phyloP scores from a whole-genome alignment of 2,888 invertebrate genomes.

The Diachrysia chrysitis region DNA sequence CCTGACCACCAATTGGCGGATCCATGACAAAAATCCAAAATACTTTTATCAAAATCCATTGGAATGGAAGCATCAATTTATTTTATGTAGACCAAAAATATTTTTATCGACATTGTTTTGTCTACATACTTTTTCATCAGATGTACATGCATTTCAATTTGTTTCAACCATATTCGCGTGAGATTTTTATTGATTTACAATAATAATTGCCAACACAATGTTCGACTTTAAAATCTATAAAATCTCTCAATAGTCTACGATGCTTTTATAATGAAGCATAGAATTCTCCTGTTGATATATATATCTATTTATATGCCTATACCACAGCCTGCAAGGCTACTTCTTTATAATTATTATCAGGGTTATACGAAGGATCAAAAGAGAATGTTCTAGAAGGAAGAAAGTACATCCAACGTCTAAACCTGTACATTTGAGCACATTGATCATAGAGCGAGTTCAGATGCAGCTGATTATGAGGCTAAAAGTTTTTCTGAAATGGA shows the following conservation, averaged over 20 bases:
- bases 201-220: background rate
- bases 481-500: background rate
- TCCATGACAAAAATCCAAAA: background rate
- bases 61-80: background rate
- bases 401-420: slow-evolving; percentile 70
- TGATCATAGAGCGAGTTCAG: slow-evolving; percentile 46
- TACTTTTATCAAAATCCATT: background rate
- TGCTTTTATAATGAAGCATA: slow-evolving; percentile 34
- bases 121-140: background rate
- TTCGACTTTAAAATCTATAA: slow-evolving; percentile 5
- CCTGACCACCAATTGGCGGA: background rate
- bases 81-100: background rate
- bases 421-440: slow-evolving; percentile 85
- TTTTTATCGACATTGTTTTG: background rate
- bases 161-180: no score
- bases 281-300: slow-evolving; percentile 42
- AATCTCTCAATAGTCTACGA: slow-evolving; percentile 17
- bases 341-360: slow-evolving; percentile 69
- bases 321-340: slow-evolving; percentile 84
- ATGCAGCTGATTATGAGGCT: slow-evolving; percentile 40
- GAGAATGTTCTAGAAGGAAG: slow-evolving; percentile 68
- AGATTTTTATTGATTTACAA: no score
- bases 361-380: slow-evolving; percentile 66
- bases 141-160: background rate
- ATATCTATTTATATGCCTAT: slow-evolving; percentile 62